These are phyloP conservation scores for Achlya flavicornis DNA, from an alignment of 2,888 invertebrate genomes.

Conservation along the genomic window DNA sequence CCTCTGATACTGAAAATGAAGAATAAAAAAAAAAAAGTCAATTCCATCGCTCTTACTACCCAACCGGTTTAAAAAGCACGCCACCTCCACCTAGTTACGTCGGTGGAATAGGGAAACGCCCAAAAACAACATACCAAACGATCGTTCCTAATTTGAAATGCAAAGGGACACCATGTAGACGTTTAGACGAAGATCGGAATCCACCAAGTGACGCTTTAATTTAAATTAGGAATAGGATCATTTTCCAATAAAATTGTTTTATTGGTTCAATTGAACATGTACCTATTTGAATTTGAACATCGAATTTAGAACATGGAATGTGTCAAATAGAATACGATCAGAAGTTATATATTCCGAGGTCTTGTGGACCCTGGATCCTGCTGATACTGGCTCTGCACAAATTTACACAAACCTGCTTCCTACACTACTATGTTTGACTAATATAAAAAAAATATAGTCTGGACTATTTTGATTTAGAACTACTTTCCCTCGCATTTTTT, in stretches of 20 bases:
- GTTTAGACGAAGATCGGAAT: slow-evolving; percentile 20
- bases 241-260: neutral
- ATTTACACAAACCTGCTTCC: too few relatives aligned
- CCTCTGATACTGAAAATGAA: too few relatives aligned
- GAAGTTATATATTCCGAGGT: too few relatives aligned
- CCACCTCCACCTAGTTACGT: slow-evolving; percentile 7
- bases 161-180: slow-evolving; percentile 33
- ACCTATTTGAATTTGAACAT: neutral
- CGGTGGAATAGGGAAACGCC: slow-evolving; percentile 20
- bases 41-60: neutral
- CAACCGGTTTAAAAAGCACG: neutral
- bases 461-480: too few relatives aligned
- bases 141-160: slow-evolving; percentile 42
- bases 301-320: neutral
- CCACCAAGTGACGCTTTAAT: slow-evolving; percentile 16
- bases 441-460: too few relatives aligned
- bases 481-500: too few relatives aligned
- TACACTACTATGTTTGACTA: too few relatives aligned
- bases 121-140: slow-evolving; percentile 34
- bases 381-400: too few relatives aligned
- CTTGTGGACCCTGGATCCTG: neutral
- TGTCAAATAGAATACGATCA: too few relatives aligned
- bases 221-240: neutral
- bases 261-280: neutral
- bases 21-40: too few relatives aligned